These are phyloP conservation scores for Ephydatia muelleri DNA, from an alignment of 37 sponge, comb jelly and placozoan genomes.

Conservation along the genomic window DNA sequence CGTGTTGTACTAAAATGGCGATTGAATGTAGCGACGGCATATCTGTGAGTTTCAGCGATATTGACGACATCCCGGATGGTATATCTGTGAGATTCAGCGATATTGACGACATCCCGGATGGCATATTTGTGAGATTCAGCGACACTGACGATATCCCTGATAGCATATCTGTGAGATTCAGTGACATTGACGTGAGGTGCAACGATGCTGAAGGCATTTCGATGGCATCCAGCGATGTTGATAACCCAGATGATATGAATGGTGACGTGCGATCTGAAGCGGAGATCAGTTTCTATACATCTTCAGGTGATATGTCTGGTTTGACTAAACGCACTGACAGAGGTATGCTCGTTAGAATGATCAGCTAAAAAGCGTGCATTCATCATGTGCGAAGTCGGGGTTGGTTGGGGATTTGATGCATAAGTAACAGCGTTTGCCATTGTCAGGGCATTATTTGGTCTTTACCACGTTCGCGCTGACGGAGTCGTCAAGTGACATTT, in stretches of 20 bases:
- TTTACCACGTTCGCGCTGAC: background rate
- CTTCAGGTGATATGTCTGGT: background rate
- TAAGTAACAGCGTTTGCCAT: background rate
- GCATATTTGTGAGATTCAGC: background rate
- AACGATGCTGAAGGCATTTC: background rate
- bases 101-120: background rate
- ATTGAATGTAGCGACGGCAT: background rate
- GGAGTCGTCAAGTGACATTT: background rate
- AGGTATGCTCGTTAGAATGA: slow-evolving; percentile 1
- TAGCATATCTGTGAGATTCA: background rate
- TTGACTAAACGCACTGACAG: background rate
- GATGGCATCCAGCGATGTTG: background rate
- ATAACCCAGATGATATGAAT: background rate
- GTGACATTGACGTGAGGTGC: background rate
- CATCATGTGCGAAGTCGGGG: background rate
- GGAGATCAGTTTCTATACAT: background rate
- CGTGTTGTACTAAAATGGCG: background rate
- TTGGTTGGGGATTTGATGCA: background rate
- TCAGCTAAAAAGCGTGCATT: background rate
- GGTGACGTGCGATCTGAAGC: background rate
- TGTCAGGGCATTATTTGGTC: background rate
- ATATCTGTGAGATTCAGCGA: slow-evolving; percentile 1
- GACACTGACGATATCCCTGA: background rate
- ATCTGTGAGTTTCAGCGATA: background rate
- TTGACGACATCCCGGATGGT: background rate